Evolutionary conservation across 2,888 invertebrate species (phyloP), one percentile per base, ranked within the genome.

Genomic region (Himalopsyche japonica): DNA sequence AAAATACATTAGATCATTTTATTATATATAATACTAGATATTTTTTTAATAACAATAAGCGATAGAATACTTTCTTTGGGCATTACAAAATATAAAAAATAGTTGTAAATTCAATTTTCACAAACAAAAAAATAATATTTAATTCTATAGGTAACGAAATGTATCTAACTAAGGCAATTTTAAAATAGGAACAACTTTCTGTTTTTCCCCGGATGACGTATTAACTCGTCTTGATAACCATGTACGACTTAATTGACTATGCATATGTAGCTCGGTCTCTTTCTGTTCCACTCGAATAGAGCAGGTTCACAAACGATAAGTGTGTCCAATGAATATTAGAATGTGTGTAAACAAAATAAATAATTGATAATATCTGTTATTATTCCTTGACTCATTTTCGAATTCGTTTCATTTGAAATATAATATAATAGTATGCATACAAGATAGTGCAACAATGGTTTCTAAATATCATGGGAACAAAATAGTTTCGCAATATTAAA

Each of bases 361-460:
- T 27, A 47, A 64, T 79, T 70, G 70, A 64, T 64, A 57, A 27
- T 78, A 78, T 82, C 78, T 32, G 70, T 70, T 30, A 70, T 70
- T 27, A 70, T 43, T 15, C 32, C 57, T 82, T 82, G 82, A 82
- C 64, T 82, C 82, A 82, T 78, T 82, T 82, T 64, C 48, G 43
- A 81, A 81, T 57, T 34, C 70, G 70, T 30, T 70, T 27, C 12
- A 30, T 70, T 70, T 70, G 64, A 64, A 10, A 30, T n/a, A n/a
- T n/a, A n/a, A n/a, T n/a, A n/a, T n/a, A n/a, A n/a, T 70, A 30
- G 70, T 27, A 70, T 70, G 70, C 70, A 70, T 27, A 70, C 30
- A 12, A 70, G 27, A 27, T 27, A 70, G 27, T 70, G 70, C 15
- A 27, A 70, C 70, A 27, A 70, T 70, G 30, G 27, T 70, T 70